A percentile compares a stretch with the other conserved stretches of the same genome.
Evolutionary conservation across 1,140 invertebrate species (phyloP).

Genomic region (Cecropterus lyciades): DNA sequence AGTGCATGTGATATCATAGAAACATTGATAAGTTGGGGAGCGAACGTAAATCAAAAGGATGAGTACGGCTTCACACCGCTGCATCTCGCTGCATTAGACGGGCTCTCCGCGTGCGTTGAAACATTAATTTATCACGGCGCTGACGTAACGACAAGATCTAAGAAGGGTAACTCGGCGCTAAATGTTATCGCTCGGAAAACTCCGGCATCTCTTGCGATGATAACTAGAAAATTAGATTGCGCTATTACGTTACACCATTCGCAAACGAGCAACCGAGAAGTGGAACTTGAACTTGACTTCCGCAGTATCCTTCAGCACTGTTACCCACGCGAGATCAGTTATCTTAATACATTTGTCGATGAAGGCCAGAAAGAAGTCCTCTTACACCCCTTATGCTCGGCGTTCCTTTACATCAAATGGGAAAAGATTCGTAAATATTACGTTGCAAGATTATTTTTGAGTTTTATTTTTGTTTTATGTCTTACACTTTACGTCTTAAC

Average conservation of each 20-base stretch:
- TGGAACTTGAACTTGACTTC: conserved; percentile 92
- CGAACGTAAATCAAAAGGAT: conserved; percentile 93
- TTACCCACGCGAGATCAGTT: conserved; percentile 91
- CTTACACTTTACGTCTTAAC: conserved; percentile 91
- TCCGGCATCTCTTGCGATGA: conserved; percentile 90
- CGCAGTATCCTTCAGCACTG: conserved; percentile 91
- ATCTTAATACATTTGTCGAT: conserved; percentile 92
- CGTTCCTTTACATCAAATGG: conserved; percentile 94
- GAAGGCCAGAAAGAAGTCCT: conserved; percentile 93
- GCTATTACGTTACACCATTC: conserved; percentile 91
- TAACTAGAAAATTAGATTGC: conserved; percentile 90
- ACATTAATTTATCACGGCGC: conserved; percentile 93
- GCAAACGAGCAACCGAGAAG: conserved; percentile 90
- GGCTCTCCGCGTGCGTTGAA: conserved; percentile 92
- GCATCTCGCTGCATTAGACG: conserved; percentile 94
- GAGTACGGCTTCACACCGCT: conserved; percentile 95
- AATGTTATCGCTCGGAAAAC: conserved; percentile 93
- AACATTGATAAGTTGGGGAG: conserved; percentile 89
- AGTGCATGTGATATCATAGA: conserved; percentile 91
- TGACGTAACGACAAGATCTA: conserved; percentile 92
- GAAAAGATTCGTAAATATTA: conserved; percentile 95
- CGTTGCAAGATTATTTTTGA: conserved; percentile 91
- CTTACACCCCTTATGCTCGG: conserved; percentile 92
- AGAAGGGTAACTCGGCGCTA: conserved; percentile 92
- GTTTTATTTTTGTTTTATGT: conserved; percentile 91